phyloP scores from a whole-genome alignment of 2,888 invertebrate species.

The Cheilosia impressa region DNA sequence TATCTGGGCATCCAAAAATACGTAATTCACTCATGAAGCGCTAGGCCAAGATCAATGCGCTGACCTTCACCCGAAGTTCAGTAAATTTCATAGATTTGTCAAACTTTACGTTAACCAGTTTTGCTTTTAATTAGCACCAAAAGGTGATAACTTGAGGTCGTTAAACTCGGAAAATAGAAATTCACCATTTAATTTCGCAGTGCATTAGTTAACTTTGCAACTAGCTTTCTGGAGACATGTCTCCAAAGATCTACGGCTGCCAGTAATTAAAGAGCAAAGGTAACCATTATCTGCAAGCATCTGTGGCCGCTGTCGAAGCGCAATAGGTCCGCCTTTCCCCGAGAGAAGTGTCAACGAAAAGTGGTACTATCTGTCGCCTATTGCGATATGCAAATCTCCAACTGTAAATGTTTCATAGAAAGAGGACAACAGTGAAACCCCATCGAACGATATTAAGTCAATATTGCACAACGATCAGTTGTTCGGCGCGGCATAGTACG shows the following conservation, averaged over 20 bases:
- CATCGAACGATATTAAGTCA: background rate
- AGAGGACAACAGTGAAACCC: background rate
- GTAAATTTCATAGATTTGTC: background rate
- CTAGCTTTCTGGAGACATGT: no score
- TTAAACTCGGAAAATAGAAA: no score
- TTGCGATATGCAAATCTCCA: no score
- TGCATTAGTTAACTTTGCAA: no score
- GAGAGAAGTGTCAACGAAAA: no score
- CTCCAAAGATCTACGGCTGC: no score
- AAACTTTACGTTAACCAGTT: background rate
- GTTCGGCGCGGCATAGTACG: background rate
- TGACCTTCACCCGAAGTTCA: background rate
- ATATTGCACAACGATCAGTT: background rate
- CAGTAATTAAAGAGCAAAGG: no score
- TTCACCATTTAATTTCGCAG: no score
- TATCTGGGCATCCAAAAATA: constrained; percentile 10
- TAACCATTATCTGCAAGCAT: no score
- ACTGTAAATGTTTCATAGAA: background rate
- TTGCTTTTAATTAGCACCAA: background rate
- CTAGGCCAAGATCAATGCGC: constrained; percentile 15
- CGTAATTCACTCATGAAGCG: background rate
- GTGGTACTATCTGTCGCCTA: no score
- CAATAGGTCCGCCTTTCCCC: no score
- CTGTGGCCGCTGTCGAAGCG: no score
- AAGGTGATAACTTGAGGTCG: constrained; percentile 8